phyloP scores from a whole-genome alignment of 2,888 invertebrate species.

The Ormyrus thymus region DNA sequence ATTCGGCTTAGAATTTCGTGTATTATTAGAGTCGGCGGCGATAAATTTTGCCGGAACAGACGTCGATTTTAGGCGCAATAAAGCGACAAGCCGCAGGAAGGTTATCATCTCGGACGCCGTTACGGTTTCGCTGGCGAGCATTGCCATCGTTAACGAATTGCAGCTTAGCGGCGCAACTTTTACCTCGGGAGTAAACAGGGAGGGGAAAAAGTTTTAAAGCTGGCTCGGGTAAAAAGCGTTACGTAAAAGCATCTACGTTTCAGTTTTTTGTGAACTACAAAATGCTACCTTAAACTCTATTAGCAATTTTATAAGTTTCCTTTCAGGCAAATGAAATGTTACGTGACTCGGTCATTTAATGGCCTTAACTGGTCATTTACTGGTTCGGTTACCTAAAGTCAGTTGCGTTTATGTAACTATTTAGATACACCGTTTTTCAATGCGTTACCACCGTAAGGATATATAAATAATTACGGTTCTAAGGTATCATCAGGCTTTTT shows the following conservation, averaged over 20 bases:
- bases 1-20: too few relatives aligned
- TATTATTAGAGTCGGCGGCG: too few relatives aligned
- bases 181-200: too few relatives aligned
- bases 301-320: constrained; percentile 39
- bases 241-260: constrained; percentile 17
- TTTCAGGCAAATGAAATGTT: constrained; percentile 46
- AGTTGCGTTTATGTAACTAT: constrained; percentile 13
- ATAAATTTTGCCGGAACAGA: too few relatives aligned
- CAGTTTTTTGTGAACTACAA: constrained; percentile 18
- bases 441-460: neutral
- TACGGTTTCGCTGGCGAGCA: too few relatives aligned
- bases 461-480: neutral
- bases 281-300: constrained; percentile 30
- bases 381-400: constrained; percentile 15
- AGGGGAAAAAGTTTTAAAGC: neutral
- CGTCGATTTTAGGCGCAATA: too few relatives aligned
- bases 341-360: constrained; percentile 40
- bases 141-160: too few relatives aligned
- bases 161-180: too few relatives aligned
- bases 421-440: neutral
- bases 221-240: neutral
- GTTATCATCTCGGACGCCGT: too few relatives aligned
- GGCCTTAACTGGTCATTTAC: constrained; percentile 26
- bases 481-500: neutral
- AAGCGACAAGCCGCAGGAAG: too few relatives aligned